phyloP scores from a whole-genome alignment of 2,797 vertebrate genomes.

The Amniataba percoides region DNA sequence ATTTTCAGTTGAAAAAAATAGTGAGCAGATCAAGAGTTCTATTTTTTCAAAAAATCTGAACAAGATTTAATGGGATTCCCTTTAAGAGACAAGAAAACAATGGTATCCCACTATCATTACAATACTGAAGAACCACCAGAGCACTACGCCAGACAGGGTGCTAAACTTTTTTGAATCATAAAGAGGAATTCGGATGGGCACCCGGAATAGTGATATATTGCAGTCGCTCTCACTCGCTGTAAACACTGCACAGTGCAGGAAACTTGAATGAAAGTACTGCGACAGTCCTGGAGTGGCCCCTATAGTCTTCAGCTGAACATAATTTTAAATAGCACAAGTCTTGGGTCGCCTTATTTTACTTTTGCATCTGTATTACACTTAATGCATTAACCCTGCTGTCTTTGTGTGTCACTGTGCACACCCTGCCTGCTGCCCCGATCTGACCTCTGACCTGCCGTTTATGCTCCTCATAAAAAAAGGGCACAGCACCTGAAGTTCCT shows the following conservation, averaged over 20 bases:
- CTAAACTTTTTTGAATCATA: background rate
- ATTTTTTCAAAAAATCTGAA: background rate
- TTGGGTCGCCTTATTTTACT: background rate
- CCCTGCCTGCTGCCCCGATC: background rate
- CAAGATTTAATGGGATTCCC: background rate
- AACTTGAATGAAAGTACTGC: background rate
- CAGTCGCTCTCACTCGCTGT: background rate
- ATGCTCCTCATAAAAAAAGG: background rate
- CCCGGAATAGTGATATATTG: background rate
- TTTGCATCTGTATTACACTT: background rate
- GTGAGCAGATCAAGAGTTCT: background rate
- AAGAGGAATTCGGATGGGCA: background rate
- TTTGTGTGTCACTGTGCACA: background rate
- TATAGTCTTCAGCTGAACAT: background rate
- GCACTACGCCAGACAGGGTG: background rate
- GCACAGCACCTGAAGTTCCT: background rate
- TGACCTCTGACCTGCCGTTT: background rate
- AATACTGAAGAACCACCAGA: background rate
- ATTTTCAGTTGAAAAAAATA: background rate
- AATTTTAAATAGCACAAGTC: background rate
- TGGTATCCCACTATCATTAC: background rate
- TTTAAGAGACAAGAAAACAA: background rate
- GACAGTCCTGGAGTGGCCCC: background rate
- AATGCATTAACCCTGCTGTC: background rate
- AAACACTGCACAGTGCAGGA: background rate